These are phyloP conservation scores for Steinernema khuongi DNA, from an alignment of 1,140 invertebrate species.

Conservation along the genomic window DNA sequence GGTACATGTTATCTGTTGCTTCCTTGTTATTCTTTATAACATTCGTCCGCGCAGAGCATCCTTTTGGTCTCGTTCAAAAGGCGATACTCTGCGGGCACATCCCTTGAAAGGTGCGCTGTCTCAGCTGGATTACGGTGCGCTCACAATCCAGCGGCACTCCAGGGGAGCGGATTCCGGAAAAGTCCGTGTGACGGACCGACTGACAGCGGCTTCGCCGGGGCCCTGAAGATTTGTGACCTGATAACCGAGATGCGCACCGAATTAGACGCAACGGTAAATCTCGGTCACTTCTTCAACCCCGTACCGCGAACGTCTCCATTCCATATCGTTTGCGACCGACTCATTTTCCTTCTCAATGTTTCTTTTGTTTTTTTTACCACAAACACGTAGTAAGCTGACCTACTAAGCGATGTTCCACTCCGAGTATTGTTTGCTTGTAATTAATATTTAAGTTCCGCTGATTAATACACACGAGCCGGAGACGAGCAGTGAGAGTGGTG, in stretches of 20 bases:
- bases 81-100: not conserved
- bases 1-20: not conserved
- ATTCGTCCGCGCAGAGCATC: slow-evolving; percentile 1
- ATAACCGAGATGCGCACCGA: slow-evolving; percentile 14
- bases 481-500: no score
- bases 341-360: slow-evolving; percentile 3
- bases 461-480: no score
- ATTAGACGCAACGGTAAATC: slow-evolving; percentile 12
- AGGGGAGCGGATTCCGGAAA: not conserved
- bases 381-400: slow-evolving; percentile 12
- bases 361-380: slow-evolving; percentile 14
- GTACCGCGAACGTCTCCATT: slow-evolving; percentile 6
- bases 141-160: no score
- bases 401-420: not conserved
- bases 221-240: slow-evolving; percentile 14
- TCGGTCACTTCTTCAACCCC: slow-evolving; percentile 10
- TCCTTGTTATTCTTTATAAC: slow-evolving; percentile 17
- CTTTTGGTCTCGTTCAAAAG: not conserved
- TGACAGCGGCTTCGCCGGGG: slow-evolving; percentile 6
- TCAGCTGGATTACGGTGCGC: no score
- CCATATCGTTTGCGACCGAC: slow-evolving; percentile 1
- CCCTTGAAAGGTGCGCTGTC: not conserved
- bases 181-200: not conserved
- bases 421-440: not conserved
- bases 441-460: slow-evolving; percentile 2